phyloP scores from a whole-genome alignment of 2,888 invertebrate species.

The Troides helena region DNA sequence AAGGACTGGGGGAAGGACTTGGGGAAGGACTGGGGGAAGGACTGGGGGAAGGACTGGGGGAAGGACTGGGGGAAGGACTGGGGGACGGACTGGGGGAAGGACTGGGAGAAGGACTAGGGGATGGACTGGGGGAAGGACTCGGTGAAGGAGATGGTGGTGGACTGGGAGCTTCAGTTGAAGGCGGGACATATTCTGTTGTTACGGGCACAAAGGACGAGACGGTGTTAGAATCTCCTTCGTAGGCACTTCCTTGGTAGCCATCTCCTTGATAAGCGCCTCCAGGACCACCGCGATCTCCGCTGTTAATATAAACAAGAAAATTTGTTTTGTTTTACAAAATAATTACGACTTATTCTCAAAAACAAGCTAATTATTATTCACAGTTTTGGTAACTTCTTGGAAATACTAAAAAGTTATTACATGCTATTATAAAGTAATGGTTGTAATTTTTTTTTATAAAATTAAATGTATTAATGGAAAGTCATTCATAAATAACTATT shows the following conservation, averaged over 20 bases:
- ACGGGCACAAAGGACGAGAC: conserved; percentile 11
- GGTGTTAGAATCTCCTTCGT: conserved; percentile 6
- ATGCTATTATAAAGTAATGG: no score
- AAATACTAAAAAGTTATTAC: no score
- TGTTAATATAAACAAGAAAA: conserved; percentile 12
- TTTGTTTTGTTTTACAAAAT: background rate
- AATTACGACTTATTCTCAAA: background rate
- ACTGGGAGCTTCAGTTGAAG: conserved; percentile 15
- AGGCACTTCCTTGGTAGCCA: background rate
- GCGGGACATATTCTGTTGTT: conserved; percentile 25
- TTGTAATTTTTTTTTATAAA: no score
- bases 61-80: conserved; percentile 30
- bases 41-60: conserved; percentile 18
- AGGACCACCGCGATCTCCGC: conserved; percentile 11
- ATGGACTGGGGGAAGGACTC: conserved; percentile 29
- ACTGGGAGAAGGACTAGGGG: conserved; percentile 6
- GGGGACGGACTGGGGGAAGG: conserved; percentile 14
- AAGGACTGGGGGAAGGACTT: conserved; percentile 4
- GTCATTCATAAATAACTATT: background rate
- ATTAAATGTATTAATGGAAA: no score
- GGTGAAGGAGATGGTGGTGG: conserved; percentile 28
- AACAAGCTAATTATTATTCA: no score
- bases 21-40: conserved; percentile 18
- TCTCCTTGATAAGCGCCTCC: conserved; percentile 13
- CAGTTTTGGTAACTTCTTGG: no score